Evolutionary conservation across 2,797 vertebrate genomes (phyloP).

Genomic region (Sylvia borin): DNA sequence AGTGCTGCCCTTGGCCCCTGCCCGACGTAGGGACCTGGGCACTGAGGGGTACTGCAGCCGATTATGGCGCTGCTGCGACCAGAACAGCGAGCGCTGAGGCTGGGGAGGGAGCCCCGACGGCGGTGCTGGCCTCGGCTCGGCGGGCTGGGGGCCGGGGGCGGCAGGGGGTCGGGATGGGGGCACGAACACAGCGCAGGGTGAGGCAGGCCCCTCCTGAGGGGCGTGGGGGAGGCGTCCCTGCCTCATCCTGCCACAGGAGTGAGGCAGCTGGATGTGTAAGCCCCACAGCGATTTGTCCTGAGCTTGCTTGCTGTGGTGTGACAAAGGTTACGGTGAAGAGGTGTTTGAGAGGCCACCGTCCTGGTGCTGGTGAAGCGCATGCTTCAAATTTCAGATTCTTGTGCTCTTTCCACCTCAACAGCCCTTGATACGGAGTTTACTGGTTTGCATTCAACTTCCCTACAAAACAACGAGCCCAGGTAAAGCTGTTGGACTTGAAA

Average conservation of each 20-base stretch:
- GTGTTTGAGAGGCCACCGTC: accelerated
- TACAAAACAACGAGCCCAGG: conserved; percentile 57
- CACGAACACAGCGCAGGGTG: background rate
- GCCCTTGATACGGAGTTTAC: conserved; percentile 78
- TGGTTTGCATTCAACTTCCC: conserved; percentile 66
- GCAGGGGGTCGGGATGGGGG: background rate
- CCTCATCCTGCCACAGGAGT: accelerated
- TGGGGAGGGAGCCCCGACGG: accelerated
- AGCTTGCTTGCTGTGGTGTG: accelerated
- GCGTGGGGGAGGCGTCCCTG: accelerated
- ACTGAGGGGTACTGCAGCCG: accelerated
- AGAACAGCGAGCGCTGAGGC: accelerated
- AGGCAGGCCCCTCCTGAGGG: background rate
- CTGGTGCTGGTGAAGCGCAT: accelerated
- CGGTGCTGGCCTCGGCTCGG: background rate
- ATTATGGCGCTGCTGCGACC: background rate
- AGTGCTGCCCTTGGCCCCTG: too few species aligned
- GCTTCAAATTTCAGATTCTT: background rate
- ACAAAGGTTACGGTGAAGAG: accelerated
- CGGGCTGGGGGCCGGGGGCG: too few species aligned
- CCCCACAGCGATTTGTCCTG: background rate
- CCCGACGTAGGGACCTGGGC: accelerated
- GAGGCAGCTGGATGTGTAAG: background rate
- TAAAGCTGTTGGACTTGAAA: conserved; percentile 11
- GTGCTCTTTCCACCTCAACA: background rate